phyloP scores from a whole-genome alignment of 2,888 invertebrate genomes.

The Linnaemya tessellans region DNA sequence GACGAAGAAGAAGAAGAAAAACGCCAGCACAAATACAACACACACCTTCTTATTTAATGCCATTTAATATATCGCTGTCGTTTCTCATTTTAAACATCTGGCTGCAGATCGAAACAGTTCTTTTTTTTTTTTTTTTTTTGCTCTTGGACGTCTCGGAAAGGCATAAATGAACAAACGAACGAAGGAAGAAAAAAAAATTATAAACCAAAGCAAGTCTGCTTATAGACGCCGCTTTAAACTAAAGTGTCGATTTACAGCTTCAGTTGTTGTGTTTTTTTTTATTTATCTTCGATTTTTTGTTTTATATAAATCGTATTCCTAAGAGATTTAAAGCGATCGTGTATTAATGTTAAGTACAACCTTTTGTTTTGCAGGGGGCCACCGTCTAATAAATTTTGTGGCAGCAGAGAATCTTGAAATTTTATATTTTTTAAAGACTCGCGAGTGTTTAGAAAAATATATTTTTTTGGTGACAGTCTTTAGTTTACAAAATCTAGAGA shows the following conservation, averaged over 20 bases:
- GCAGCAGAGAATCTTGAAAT: neutral
- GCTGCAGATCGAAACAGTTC: constrained; percentile 66
- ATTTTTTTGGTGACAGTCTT: no score
- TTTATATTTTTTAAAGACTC: no score
- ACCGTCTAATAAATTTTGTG: neutral
- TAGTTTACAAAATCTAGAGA: no score
- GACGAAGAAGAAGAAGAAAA: neutral
- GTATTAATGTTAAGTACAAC: constrained; percentile 37
- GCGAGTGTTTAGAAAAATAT: no score
- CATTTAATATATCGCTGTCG: constrained; percentile 66
- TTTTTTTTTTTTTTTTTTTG: constrained; percentile 16
- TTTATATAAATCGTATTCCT: constrained; percentile 58
- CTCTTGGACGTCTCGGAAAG: neutral
- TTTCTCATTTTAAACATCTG: constrained; percentile 71
- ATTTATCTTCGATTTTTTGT: constrained; percentile 44
- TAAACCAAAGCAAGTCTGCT: constrained; percentile 62
- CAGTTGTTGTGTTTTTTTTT: constrained; percentile 17
- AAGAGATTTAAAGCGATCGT: constrained; percentile 54
- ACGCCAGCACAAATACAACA: constrained; percentile 26
- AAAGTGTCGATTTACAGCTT: constrained; percentile 75
- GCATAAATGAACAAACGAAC: neutral
- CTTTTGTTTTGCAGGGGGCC: constrained; percentile 18
- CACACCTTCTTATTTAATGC: constrained; percentile 59
- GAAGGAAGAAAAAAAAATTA: constrained; percentile 2
- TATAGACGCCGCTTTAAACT: constrained; percentile 71